These are phyloP conservation scores for Pammene fasciana DNA, from an alignment of 2,888 invertebrate species.

Conservation along the genomic window DNA sequence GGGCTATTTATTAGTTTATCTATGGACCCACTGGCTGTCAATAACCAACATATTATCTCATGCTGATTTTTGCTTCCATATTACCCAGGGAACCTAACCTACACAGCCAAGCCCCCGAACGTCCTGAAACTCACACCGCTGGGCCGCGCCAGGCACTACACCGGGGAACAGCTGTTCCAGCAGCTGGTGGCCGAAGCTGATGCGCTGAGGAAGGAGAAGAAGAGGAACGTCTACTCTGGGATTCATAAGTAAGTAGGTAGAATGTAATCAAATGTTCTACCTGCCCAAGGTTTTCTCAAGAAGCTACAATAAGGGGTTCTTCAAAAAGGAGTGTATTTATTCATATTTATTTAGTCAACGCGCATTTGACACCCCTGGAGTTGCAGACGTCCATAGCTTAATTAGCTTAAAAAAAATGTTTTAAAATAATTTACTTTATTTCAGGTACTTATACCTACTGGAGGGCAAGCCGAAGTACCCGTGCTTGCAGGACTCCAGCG, in stretches of 20 bases:
- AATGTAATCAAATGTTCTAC: too few species aligned
- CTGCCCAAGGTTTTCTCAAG: too few species aligned
- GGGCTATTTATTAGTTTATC: too few species aligned
- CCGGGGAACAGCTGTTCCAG: constrained; percentile 87
- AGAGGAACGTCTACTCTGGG: constrained; percentile 91
- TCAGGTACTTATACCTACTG: constrained; percentile 88
- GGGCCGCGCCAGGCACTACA: constrained; percentile 82
- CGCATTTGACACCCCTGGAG: too few species aligned
- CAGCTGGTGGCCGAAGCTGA: constrained; percentile 90
- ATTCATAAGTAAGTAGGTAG: constrained; percentile 89
- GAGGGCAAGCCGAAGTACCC: constrained; percentile 90
- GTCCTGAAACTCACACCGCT: constrained; percentile 87
- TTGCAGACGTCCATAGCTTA: too few species aligned
- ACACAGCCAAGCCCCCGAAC: constrained; percentile 86
- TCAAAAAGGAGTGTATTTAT: too few species aligned
- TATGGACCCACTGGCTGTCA: too few species aligned
- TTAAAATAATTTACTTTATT: too few species aligned
- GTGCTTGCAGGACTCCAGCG: constrained; percentile 86
- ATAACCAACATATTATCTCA: too few species aligned
- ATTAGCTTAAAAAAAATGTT: too few species aligned
- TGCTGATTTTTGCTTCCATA: background rate
- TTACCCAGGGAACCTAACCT: constrained; percentile 81
- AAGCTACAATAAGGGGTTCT: too few species aligned
- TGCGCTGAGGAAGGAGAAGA: constrained; percentile 91
- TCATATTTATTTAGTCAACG: too few species aligned